Evolutionary conservation across 2,888 invertebrate genomes (phyloP).

Genomic region (Biston stratarius): DNA sequence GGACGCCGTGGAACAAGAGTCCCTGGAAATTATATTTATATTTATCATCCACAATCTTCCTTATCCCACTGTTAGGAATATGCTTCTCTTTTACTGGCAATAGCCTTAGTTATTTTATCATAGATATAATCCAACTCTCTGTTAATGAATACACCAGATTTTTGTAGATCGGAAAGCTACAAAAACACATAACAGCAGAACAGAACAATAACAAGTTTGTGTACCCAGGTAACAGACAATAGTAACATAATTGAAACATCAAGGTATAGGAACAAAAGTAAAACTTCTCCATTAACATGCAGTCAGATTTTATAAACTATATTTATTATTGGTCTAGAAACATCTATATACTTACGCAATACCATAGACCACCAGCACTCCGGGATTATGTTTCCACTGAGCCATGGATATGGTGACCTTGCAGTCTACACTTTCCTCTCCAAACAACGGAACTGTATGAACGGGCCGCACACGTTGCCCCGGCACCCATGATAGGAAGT

Average conservation of each 20-base stretch:
- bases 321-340: neutral
- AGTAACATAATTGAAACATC: too few species aligned
- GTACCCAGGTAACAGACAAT: too few species aligned
- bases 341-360: constrained; percentile 74
- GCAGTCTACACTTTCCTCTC: constrained; percentile 87
- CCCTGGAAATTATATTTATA: constrained; percentile 57
- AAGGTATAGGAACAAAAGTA: too few species aligned
- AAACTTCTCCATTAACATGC: neutral
- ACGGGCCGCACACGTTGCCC: constrained; percentile 72
- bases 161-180: neutral
- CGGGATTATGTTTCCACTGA: constrained; percentile 88
- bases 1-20: constrained; percentile 81
- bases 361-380: constrained; percentile 87
- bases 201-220: too few species aligned
- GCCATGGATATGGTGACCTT: constrained; percentile 87
- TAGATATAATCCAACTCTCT: too few species aligned
- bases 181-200: too few species aligned
- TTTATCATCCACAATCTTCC: too few species aligned
- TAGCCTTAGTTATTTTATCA: too few species aligned
- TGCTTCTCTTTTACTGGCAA: too few species aligned
- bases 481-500: constrained; percentile 82
- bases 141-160: too few species aligned
- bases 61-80: too few species aligned
- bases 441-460: constrained; percentile 87
- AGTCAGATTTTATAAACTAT: too few species aligned